phyloP scores from a whole-genome alignment of 2,797 vertebrate genomes.

The Thamnophis elegans region DNA sequence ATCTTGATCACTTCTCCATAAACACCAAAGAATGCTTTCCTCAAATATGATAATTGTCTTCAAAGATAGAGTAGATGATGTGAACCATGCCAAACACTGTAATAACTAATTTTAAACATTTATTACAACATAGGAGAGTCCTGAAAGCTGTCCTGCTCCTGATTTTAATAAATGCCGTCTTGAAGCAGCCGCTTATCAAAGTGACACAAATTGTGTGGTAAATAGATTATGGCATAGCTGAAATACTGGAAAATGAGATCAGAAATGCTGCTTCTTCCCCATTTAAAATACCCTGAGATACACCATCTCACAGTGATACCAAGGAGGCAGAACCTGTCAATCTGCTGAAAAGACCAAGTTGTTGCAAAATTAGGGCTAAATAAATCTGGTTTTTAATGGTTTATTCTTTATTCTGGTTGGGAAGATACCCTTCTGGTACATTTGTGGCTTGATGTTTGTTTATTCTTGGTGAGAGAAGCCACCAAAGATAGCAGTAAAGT shows the following conservation, averaged over 20 bases:
- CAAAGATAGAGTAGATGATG: slow-evolving; percentile 62
- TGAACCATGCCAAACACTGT: slow-evolving; percentile 72
- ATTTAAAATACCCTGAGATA: slow-evolving; percentile 57
- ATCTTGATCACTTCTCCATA: background rate
- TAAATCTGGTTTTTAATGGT: background rate
- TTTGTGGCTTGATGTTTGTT: slow-evolving; percentile 32
- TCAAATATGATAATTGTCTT: slow-evolving; percentile 65
- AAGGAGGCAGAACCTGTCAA: slow-evolving; percentile 14
- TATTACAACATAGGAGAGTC: slow-evolving; percentile 78
- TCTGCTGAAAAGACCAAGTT: slow-evolving; percentile 48
- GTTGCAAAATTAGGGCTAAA: background rate
- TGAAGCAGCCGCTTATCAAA: slow-evolving; percentile 79
- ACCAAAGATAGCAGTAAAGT: background rate
- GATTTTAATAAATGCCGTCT: slow-evolving; percentile 80
- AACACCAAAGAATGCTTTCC: slow-evolving; percentile 25
- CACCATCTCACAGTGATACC: slow-evolving; percentile 45
- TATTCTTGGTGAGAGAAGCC: slow-evolving; percentile 44
- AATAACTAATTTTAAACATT: slow-evolving; percentile 80
- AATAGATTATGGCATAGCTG: slow-evolving; percentile 78
- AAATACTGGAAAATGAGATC: slow-evolving; percentile 79
- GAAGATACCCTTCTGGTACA: slow-evolving; percentile 39
- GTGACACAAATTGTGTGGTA: slow-evolving; percentile 80
- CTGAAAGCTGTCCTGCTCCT: slow-evolving; percentile 74
- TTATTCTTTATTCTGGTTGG: slow-evolving; percentile 17
- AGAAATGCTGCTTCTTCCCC: slow-evolving; percentile 70